A percentile compares a stretch with the other conserved stretches of the same genome.
Conservation (phyloP, 1,140 invertebrate species). For the Temnothorax curvispinosus region DNA sequence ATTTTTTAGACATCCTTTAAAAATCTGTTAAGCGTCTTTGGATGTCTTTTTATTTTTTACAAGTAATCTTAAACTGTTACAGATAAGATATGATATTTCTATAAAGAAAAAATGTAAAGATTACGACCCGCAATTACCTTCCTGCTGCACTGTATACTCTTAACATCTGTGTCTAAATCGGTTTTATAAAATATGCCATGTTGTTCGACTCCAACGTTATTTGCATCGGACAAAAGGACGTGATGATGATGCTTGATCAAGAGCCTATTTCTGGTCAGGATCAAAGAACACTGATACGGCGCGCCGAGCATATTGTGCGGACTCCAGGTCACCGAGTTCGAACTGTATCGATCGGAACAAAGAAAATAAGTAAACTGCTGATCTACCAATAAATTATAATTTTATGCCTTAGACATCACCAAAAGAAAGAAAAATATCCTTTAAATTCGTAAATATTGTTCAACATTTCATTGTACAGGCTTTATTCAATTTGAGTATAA, state of each 20-base stretch:
- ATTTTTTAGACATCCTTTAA: neutral
- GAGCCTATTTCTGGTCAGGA: slow-evolving; percentile 88
- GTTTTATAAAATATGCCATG: slow-evolving; percentile 97
- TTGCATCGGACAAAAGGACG: too few species aligned
- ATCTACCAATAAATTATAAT: neutral
- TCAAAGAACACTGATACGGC: slow-evolving; percentile 94
- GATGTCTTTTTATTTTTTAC: neutral
- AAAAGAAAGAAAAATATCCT: slow-evolving; percentile 2
- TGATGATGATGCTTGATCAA: too few species aligned
- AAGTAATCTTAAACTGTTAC: neutral
- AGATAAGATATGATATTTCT: neutral
- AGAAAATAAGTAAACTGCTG: neutral
- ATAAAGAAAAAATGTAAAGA: neutral
- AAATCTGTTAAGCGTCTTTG: neutral
- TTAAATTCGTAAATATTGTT: neutral
- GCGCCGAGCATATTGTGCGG: slow-evolving; percentile 96
- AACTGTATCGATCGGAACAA: slow-evolving; percentile 81
- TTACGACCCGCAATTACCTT: slow-evolving; percentile 86
- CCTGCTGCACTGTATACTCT: slow-evolving; percentile 96
- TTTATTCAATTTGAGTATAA: neutral
- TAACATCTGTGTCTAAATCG: slow-evolving; percentile 96
- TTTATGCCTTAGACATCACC: neutral
- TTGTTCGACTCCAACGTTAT: slow-evolving; percentile 87
- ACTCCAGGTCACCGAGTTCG: slow-evolving; percentile 96
- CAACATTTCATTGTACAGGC: neutral